These are phyloP conservation scores for Drosophila stalkeri DNA, from an alignment of 2,888 invertebrate species.

Conservation along the genomic window DNA sequence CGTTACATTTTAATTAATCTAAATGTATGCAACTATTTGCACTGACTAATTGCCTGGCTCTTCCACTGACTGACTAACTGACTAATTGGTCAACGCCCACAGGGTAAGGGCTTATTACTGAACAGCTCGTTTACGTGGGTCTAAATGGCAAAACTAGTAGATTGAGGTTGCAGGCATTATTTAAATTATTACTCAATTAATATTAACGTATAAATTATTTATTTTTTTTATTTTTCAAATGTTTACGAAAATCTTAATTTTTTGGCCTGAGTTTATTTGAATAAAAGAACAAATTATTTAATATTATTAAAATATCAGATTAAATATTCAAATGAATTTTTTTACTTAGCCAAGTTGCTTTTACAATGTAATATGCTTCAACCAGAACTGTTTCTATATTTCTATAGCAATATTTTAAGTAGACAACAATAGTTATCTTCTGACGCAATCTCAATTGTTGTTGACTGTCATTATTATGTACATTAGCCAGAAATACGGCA, in stretches of 20 bases:
- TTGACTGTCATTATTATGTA: background rate
- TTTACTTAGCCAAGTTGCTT: no score
- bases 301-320: no score
- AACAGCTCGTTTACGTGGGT: background rate
- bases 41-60: constrained; percentile 3
- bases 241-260: no score
- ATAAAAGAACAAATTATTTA: no score
- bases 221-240: no score
- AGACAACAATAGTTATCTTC: background rate
- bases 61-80: background rate
- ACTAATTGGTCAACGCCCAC: background rate
- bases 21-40: constrained; percentile 24
- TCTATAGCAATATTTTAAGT: background rate
- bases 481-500: background rate
- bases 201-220: no score
- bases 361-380: no score
- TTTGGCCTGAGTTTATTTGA: no score
- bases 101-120: background rate
- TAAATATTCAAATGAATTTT: no score
- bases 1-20: background rate
- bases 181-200: background rate
- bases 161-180: background rate
- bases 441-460: background rate
- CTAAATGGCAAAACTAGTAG: background rate
- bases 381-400: background rate